Evolutionary conservation across 2,888 invertebrate genomes (phyloP).

Genomic region (Stictocephala bisonia): DNA sequence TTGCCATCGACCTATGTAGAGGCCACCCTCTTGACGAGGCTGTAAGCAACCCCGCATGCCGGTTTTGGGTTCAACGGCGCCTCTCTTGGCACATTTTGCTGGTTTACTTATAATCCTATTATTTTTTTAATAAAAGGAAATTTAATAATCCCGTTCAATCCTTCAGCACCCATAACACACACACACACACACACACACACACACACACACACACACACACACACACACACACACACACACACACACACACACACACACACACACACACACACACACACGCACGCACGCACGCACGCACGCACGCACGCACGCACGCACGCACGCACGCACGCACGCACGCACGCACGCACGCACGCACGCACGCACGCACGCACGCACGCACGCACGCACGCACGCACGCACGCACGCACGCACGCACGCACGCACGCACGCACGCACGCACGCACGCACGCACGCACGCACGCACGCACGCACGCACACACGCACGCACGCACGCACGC

Average conservation of each 20-base stretch:
- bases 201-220: background rate
- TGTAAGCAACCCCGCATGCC: too few species aligned
- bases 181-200: too few species aligned
- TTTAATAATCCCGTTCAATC: too few species aligned
- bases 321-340: background rate
- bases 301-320: background rate
- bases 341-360: background rate
- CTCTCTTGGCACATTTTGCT: too few species aligned
- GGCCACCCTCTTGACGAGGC: too few species aligned
- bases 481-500: background rate
- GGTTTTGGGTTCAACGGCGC: too few species aligned
- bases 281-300: background rate
- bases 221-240: background rate
- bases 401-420: background rate
- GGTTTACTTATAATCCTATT: too few species aligned
- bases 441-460: background rate
- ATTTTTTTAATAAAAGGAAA: too few species aligned
- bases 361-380: background rate
- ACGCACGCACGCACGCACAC: background rate
- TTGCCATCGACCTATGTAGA: too few species aligned
- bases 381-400: background rate
- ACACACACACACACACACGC: background rate
- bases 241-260: background rate
- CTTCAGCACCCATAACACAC: too few species aligned
- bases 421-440: background rate